A percentile compares a stretch with the other conserved stretches of the same genome.
Evolutionary conservation across 2,797 vertebrate species (phyloP).

Genomic region (Antrozous pallidus): DNA sequence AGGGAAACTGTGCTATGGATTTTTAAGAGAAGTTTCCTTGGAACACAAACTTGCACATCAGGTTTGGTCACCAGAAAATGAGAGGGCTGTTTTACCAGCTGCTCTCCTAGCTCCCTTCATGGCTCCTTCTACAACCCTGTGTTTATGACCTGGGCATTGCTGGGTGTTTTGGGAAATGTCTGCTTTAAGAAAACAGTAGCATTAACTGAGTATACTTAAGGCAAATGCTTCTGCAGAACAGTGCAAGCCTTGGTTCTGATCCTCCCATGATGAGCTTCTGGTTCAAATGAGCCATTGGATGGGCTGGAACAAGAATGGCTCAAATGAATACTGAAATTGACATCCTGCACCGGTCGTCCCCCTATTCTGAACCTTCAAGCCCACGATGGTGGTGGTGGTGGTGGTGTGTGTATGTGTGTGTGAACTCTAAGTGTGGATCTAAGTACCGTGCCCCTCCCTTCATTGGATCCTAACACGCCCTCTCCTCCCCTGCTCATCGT

Average conservation of each 20-base stretch:
- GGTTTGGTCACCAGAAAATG: neutral
- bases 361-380: neutral
- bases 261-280: neutral
- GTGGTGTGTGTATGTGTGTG: no score
- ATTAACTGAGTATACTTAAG: neutral
- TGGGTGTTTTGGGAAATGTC: neutral
- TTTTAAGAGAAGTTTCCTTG: neutral
- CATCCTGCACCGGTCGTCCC: neutral
- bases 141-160: neutral
- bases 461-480: no score
- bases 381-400: no score
- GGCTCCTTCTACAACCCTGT: neutral
- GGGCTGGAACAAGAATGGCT: neutral
- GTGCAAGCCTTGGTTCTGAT: neutral
- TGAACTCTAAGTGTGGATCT: neutral
- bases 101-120: neutral
- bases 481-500: neutral
- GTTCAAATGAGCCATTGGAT: neutral
- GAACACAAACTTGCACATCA: neutral
- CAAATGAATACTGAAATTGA: neutral
- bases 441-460: neutral
- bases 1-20: neutral
- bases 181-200: neutral
- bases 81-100: neutral
- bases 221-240: neutral